These are phyloP conservation scores for Leptobrachium ailaonicum DNA, from an alignment of 2,113 vertebrate species.

Conservation along the genomic window DNA sequence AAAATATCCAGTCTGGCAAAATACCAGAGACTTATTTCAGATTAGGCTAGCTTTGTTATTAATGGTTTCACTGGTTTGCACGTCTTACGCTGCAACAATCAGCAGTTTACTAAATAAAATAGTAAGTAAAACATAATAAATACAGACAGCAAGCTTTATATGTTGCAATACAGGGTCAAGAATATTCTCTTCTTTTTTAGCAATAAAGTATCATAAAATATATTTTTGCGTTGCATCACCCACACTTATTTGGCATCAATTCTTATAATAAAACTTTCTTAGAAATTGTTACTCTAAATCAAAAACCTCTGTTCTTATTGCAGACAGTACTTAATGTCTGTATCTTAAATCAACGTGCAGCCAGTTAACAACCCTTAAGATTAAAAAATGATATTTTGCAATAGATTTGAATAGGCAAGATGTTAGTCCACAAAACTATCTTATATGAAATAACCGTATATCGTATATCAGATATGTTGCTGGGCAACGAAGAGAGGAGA, in stretches of 20 bases:
- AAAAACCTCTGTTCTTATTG: constrained; percentile 29
- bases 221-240: constrained; percentile 13
- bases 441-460: constrained; percentile 2
- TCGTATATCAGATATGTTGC: neutral
- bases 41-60: too few species aligned
- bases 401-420: constrained; percentile 27
- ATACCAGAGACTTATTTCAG: too few species aligned
- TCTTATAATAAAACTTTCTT: constrained; percentile 27
- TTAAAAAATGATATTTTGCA: constrained; percentile 46
- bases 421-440: constrained; percentile 31
- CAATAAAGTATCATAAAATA: constrained; percentile 36
- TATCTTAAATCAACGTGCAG: constrained; percentile 42
- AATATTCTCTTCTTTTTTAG: constrained; percentile 37
- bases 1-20: too few species aligned
- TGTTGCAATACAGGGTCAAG: too few species aligned
- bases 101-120: too few species aligned
- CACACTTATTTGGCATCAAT: constrained; percentile 14
- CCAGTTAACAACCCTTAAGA: constrained; percentile 45
- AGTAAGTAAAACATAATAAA: too few species aligned
- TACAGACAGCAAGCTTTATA: too few species aligned
- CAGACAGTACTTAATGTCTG: constrained; percentile 23
- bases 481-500: constrained; percentile 3
- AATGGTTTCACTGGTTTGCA: too few species aligned
- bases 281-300: constrained; percentile 44
- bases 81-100: too few species aligned